Evolutionary conservation across 2,888 invertebrate genomes (phyloP).

Genomic region (Flabesymbios commensalis): DNA sequence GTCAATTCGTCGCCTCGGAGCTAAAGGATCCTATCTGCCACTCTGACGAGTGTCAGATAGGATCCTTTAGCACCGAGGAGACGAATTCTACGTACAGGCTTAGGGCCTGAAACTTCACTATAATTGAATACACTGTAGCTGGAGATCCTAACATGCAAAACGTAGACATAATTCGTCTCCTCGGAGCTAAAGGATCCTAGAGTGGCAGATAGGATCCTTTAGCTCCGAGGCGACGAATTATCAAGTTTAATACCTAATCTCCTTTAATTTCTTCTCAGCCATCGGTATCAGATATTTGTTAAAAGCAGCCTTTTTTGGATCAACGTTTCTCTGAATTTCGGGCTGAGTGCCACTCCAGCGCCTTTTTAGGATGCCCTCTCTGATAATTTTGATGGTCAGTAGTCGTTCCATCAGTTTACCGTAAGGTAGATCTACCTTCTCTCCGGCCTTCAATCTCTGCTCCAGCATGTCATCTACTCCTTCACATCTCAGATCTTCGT

Average conservation of each 20-base stretch:
- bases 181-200: no score
- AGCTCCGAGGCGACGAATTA: no score
- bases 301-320: slow-evolving; percentile 41
- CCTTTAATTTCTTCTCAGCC: slow-evolving; percentile 41
- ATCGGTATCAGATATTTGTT: slow-evolving; percentile 42
- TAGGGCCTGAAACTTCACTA: no score
- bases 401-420: slow-evolving; percentile 60
- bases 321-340: not conserved
- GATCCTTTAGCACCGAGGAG: no score
- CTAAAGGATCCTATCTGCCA: no score
- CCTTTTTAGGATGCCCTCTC: slow-evolving; percentile 25
- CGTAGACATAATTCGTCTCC: no score
- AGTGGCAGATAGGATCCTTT: no score
- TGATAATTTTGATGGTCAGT: slow-evolving; percentile 45
- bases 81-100: no score
- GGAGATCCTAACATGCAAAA: no score
- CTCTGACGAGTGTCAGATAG: no score
- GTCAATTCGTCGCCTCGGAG: no score
- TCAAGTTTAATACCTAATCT: slow-evolving; percentile 51
- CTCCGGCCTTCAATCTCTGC: slow-evolving; percentile 44
- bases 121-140: no score
- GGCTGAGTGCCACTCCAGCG: not conserved
- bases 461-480: slow-evolving; percentile 49
- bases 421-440: slow-evolving; percentile 47
- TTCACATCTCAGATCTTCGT: slow-evolving; percentile 55